Conservation (phyloP, 2,888 invertebrate genomes). For the Calameuta filiformis region DNA sequence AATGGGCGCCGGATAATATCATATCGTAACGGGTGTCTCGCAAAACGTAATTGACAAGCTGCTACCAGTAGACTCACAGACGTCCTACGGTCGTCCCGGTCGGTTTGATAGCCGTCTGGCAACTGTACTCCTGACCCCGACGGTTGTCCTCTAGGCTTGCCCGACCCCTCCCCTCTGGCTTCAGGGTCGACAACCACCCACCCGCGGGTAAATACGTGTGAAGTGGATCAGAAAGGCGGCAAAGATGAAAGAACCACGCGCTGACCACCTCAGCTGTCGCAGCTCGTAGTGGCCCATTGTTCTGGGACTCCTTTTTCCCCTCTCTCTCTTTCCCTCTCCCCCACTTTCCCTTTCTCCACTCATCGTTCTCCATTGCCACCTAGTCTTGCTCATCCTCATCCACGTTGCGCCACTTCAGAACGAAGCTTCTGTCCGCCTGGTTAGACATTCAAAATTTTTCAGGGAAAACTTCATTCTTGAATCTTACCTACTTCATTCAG, state of each 20-base stretch:
- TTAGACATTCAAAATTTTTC: not conserved
- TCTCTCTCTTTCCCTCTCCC: not conserved
- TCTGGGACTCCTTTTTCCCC: not conserved
- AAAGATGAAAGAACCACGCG: conserved; percentile 38
- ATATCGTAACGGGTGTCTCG: not conserved
- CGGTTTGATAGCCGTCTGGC: conserved; percentile 3
- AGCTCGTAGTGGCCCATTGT: conserved; percentile 24
- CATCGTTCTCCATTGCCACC: not conserved
- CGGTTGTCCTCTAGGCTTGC: not conserved
- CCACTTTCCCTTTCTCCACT: not conserved
- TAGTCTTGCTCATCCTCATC: not conserved
- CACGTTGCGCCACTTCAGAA: not conserved
- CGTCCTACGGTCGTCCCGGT: not conserved
- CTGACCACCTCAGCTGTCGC: conserved; percentile 36
- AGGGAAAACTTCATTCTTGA: not conserved
- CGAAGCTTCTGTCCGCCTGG: not conserved
- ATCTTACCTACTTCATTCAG: not conserved
- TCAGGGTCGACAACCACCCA: conserved; percentile 1
- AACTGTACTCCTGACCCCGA: not conserved
- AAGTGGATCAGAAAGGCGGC: conserved; percentile 44
- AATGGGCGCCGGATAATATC: not conserved
- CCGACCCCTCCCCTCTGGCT: conserved; percentile 6
- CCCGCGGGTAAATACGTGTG: conserved; percentile 41
- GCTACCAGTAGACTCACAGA: not conserved
- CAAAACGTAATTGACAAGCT: not conserved